A percentile compares a stretch with the other conserved stretches of the same genome.
Evolutionary conservation across 2,888 invertebrate genomes (phyloP).

Genomic region (Eudemis profundana): DNA sequence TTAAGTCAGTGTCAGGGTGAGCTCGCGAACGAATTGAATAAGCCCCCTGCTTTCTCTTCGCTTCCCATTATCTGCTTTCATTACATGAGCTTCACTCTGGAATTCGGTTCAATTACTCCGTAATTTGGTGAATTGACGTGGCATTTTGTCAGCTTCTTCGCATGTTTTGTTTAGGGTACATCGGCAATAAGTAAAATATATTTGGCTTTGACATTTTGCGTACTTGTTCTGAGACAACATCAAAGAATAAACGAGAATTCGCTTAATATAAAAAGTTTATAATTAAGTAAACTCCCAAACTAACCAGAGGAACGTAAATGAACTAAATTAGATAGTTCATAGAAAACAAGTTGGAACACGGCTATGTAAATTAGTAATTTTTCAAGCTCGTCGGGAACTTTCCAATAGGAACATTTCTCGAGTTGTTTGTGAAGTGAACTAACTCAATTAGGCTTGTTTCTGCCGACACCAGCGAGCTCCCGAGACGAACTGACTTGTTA

Average conservation of each 20-base stretch:
- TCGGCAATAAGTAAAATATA: constrained; percentile 22
- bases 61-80: constrained; percentile 78
- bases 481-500: constrained; percentile 47
- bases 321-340: constrained; percentile 35
- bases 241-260: neutral
- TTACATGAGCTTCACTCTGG: constrained; percentile 78
- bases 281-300: constrained; percentile 15
- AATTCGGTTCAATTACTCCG: constrained; percentile 79
- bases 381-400: constrained; percentile 52
- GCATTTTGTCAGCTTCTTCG: constrained; percentile 77
- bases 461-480: constrained; percentile 48
- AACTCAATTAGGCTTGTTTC: constrained; percentile 56
- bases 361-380: constrained; percentile 54
- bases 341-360: constrained; percentile 39
- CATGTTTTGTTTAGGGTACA: constrained; percentile 60
- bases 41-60: constrained; percentile 67
- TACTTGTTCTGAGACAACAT: neutral
- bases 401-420: constrained; percentile 52
- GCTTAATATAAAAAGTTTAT: neutral
- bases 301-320: constrained; percentile 7
- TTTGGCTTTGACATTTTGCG: neutral
- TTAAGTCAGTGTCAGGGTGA: constrained; percentile 75
- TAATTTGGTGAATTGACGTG: constrained; percentile 78
- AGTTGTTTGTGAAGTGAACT: constrained; percentile 54
- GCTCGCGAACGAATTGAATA: constrained; percentile 75